A percentile compares a stretch with the other conserved stretches of the same genome.
Evolutionary conservation across 2,797 vertebrate genomes (phyloP).

Genomic region (Erpetoichthys calabaricus): DNA sequence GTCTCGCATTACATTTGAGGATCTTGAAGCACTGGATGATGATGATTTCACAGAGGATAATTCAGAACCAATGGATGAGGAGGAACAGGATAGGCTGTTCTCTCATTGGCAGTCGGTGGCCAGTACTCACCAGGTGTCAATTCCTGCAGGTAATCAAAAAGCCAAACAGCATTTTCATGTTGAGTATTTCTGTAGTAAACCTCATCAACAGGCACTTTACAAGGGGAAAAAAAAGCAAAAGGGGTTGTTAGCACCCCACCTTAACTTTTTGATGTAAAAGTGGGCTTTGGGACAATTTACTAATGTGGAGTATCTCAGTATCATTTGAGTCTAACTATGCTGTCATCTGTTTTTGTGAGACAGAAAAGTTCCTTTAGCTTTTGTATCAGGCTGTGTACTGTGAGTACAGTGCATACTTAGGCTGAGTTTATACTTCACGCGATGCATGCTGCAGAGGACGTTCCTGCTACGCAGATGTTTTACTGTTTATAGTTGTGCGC

Average conservation of each 20-base stretch:
- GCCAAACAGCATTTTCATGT: background rate
- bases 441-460: too few relatives aligned
- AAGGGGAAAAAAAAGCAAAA: background rate
- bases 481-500: too few relatives aligned
- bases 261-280: background rate
- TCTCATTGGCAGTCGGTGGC: slow-evolving; percentile 59
- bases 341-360: too few relatives aligned
- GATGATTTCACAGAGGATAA: slow-evolving; percentile 33
- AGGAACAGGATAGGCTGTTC: slow-evolving; percentile 38
- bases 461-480: too few relatives aligned
- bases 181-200: background rate
- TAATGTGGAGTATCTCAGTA: too few relatives aligned
- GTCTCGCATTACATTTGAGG: slow-evolving; percentile 65
- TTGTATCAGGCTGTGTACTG: too few relatives aligned
- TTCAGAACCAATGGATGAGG: slow-evolving; percentile 36
- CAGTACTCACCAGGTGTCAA: slow-evolving; percentile 57
- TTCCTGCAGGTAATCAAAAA: slow-evolving; percentile 49
- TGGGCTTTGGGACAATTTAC: too few relatives aligned
- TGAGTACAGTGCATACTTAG: too few relatives aligned
- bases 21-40: slow-evolving; percentile 48
- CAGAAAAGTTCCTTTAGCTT: too few relatives aligned
- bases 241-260: background rate
- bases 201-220: background rate
- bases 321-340: too few relatives aligned
- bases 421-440: too few relatives aligned